Evolutionary conservation across 1,140 invertebrate genomes (phyloP), one percentile per base, ranked within the genome.

Genomic region (Lepidurus couesii): DNA sequence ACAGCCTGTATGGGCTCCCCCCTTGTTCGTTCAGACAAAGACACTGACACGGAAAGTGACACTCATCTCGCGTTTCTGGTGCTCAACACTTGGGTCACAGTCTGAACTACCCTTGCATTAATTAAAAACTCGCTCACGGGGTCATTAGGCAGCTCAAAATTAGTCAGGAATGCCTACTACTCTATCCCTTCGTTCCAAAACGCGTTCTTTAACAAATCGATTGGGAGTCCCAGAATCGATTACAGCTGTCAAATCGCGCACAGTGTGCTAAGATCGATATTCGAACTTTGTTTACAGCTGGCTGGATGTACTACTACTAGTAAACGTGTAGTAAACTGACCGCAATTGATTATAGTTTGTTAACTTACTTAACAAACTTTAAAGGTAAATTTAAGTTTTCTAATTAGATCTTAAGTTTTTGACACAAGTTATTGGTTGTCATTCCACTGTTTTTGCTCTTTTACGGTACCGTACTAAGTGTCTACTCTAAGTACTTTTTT

Each of bases 121-220:
- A 65, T 65, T 65, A 65, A 65, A 65, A 65, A 65, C 53, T 65
- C n/a, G n/a, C 53, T 65, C 53, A 65, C 53, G 13, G 53, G 53
- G 53, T 65, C 53, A 65, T 65, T 65, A 65, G 53, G 53, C 53
- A 65, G 53, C 53, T 65, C 53, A 65, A 65, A 65, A 65, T 65
- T 65, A 21, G 53, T 65, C 53, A 65, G 53, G 53, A 65, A 65
- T 65, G 53, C 53, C 53, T 21, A 65, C 53, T 65, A 65, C 13
- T 65, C 53, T 65, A 65, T 65, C 53, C 53, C 13, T 65, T 65
- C 53, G 21, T 65, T 65, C 53, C 53, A 65, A 65, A 65, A 65
- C 53, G 53, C 53, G 53, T 65, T 65, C 53, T 65, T 65, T 65
- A 65, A 13, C 21, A 16, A n/a, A 65, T 65, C 53, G 53, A 65